Evolutionary conservation across 2,113 vertebrate species (phyloP).

Genomic region (Aspiorhynchus laticeps): DNA sequence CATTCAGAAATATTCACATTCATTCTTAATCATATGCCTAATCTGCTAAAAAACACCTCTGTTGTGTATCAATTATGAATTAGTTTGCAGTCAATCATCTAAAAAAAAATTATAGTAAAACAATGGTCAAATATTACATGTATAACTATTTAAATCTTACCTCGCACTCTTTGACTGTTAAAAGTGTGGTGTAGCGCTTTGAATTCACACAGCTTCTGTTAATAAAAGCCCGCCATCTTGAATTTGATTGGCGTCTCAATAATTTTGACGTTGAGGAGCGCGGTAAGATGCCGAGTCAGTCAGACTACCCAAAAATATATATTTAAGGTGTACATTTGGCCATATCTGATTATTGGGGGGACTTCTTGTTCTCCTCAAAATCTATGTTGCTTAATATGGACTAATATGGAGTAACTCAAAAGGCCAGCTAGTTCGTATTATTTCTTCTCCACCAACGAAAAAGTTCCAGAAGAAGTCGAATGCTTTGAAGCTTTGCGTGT

Average conservation of each 20-base stretch:
- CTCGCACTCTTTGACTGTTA: neutral
- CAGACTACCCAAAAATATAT: neutral
- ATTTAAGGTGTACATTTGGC: no score
- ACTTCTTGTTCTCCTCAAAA: no score
- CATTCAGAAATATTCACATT: neutral
- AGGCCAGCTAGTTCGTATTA: neutral
- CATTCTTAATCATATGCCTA: no score
- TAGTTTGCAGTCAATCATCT: neutral
- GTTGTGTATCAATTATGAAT: neutral
- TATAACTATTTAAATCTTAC: neutral
- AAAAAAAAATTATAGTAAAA: neutral
- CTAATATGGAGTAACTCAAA: no score
- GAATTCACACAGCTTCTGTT: neutral
- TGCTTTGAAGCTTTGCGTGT: neutral
- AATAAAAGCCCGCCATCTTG: neutral
- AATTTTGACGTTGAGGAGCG: neutral
- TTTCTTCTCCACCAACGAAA: neutral
- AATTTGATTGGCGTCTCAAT: neutral
- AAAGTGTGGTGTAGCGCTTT: neutral
- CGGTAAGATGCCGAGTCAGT: neutral
- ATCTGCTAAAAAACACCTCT: neutral
- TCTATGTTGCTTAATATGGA: no score
- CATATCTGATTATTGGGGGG: no score
- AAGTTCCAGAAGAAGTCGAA: neutral
- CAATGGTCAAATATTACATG: neutral